phyloP scores from a whole-genome alignment of 1,140 invertebrate species.

The Drosophila baimaii region DNA sequence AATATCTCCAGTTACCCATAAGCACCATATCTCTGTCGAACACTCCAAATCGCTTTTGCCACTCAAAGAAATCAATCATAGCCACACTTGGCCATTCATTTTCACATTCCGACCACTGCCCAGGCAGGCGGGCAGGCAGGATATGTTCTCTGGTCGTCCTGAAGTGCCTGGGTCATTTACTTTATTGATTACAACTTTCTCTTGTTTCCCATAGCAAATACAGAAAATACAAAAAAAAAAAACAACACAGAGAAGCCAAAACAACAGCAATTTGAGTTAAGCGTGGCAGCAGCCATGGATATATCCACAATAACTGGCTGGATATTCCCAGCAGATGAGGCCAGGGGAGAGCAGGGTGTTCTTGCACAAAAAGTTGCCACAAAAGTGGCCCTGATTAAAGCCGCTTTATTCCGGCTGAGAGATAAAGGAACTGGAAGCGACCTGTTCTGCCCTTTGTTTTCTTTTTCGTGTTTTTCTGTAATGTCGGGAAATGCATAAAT shows the following conservation, averaged over 20 bases:
- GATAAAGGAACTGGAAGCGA: neutral
- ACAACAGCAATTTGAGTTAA: slow-evolving; percentile 47
- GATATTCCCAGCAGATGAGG: slow-evolving; percentile 21
- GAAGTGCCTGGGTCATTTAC: slow-evolving; percentile 71
- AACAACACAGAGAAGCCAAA: slow-evolving; percentile 4
- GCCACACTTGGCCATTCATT: slow-evolving; percentile 42
- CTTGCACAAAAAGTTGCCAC: slow-evolving; percentile 36
- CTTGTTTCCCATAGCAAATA: slow-evolving; percentile 39
- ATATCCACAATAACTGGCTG: slow-evolving; percentile 32
- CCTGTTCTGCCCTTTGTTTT: slow-evolving; percentile 23
- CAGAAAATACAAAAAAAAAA: slow-evolving; percentile 4
- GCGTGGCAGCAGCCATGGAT: slow-evolving; percentile 22
- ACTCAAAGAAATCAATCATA: slow-evolving; percentile 53
- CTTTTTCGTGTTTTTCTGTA: slow-evolving; percentile 10
- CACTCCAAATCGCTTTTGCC: slow-evolving; percentile 29
- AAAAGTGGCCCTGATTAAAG: slow-evolving; percentile 60
- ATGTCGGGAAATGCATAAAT: slow-evolving; percentile 63
- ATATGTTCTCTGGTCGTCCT: slow-evolving; percentile 36
- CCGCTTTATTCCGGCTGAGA: slow-evolving; percentile 12
- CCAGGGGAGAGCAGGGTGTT: neutral
- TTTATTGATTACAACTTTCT: slow-evolving; percentile 76
- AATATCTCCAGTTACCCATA: slow-evolving; percentile 18
- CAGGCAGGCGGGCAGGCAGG: too few relatives aligned
- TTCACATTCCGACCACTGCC: slow-evolving; percentile 16
- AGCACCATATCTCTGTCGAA: slow-evolving; percentile 27